Evolutionary conservation across 2,797 vertebrate genomes (phyloP).

Genomic region (Margarornis squamiger): DNA sequence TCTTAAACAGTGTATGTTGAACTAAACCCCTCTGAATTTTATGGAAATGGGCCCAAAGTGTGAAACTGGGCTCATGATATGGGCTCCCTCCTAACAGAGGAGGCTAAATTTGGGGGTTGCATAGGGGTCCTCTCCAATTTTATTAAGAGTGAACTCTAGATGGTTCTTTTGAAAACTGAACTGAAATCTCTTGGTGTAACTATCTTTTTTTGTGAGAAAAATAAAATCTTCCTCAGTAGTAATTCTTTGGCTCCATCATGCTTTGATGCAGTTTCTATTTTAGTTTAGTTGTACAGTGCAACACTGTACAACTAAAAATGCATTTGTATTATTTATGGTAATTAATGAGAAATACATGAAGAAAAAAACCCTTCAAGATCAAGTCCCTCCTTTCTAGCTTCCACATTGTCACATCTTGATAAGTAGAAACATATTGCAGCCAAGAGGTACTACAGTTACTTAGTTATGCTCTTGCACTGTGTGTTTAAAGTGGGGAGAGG

Average conservation of each 20-base stretch:
- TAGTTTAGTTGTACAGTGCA: no score
- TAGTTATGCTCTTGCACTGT: neutral
- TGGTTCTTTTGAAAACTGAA: slow-evolving; percentile 64
- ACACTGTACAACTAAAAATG: slow-evolving; percentile 46
- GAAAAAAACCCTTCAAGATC: slow-evolving; percentile 58
- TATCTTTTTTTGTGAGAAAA: slow-evolving; percentile 46
- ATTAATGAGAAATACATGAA: slow-evolving; percentile 58
- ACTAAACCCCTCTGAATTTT: slow-evolving; percentile 49
- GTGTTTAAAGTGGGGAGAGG: neutral
- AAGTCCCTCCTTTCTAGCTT: neutral
- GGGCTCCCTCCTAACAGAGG: neutral
- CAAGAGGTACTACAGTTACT: neutral
- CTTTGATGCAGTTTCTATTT: slow-evolving; percentile 48
- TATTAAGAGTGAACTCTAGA: slow-evolving; percentile 55
- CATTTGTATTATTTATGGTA: slow-evolving; percentile 46
- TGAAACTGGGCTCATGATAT: neutral
- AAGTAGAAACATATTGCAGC: neutral
- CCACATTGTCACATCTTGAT: neutral
- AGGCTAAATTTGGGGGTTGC: neutral
- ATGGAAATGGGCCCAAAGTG: slow-evolving; percentile 30
- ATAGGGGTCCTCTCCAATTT: neutral
- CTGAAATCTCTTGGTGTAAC: slow-evolving; percentile 31
- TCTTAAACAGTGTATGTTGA: slow-evolving; percentile 70
- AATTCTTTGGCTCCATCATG: neutral
- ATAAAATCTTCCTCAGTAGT: slow-evolving; percentile 26